Percentiles rank a stretch among this genome's conserved stretches.
phyloP scores from a whole-genome alignment of 2,888 invertebrate species.

The Sussaba pulchella region DNA sequence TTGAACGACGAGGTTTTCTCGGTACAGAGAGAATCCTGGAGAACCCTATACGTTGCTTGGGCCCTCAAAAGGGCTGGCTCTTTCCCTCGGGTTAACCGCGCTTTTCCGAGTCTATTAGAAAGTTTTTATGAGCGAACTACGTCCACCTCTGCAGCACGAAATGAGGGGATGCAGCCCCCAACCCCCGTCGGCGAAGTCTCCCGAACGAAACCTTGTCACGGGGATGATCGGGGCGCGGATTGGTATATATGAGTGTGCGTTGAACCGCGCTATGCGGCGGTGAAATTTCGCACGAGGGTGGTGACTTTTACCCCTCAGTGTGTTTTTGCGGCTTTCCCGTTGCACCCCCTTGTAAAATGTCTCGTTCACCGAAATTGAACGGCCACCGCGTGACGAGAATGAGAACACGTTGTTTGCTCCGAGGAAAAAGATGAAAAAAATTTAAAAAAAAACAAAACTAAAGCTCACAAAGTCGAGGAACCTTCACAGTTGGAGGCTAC shows the following conservation, averaged over 20 bases:
- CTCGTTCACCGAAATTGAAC: slow-evolving; percentile 60
- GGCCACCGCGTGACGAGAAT: slow-evolving; percentile 57
- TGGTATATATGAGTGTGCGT: slow-evolving; percentile 11
- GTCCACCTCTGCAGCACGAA: slow-evolving; percentile 37
- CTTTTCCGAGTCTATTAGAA: slow-evolving; percentile 67
- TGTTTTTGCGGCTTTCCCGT: slow-evolving; percentile 21
- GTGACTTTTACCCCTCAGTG: slow-evolving; percentile 28
- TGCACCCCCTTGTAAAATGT: slow-evolving; percentile 49
- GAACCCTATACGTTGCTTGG: background rate
- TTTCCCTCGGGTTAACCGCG: slow-evolving; percentile 55
- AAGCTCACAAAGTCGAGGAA: too few relatives aligned
- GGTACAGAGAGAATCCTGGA: slow-evolving; percentile 17
- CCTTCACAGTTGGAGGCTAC: too few relatives aligned
- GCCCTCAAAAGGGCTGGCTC: background rate
- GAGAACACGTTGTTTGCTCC: slow-evolving; percentile 21
- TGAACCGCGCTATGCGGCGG: slow-evolving; percentile 39
- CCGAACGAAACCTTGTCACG: slow-evolving; percentile 9
- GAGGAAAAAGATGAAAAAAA: slow-evolving; percentile 10
- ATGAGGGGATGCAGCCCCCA: slow-evolving; percentile 16
- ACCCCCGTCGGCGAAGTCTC: slow-evolving; percentile 30
- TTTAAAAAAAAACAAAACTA: too few relatives aligned
- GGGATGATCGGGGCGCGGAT: slow-evolving; percentile 44
- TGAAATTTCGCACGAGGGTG: slow-evolving; percentile 47
- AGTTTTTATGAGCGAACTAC: slow-evolving; percentile 63
- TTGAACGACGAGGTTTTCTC: slow-evolving; percentile 22